These are phyloP conservation scores for Glossosoma conforme DNA, from an alignment of 1,140 invertebrate genomes.

Conservation along the genomic window DNA sequence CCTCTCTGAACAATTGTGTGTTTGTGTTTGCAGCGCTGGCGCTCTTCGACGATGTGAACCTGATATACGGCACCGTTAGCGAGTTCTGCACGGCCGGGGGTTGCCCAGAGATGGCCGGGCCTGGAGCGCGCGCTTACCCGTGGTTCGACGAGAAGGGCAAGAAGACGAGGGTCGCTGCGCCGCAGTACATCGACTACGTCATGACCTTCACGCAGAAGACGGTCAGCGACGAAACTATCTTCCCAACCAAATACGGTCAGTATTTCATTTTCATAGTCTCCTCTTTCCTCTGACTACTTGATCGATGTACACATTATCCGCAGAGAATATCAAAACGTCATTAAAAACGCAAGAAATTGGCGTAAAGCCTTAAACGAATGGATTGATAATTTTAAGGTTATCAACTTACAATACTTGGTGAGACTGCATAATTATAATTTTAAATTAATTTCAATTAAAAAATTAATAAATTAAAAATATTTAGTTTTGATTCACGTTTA, in stretches of 20 bases:
- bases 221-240: constrained; percentile 93
- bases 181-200: constrained; percentile 98
- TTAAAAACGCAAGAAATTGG: too few relatives aligned
- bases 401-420: too few relatives aligned
- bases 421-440: too few relatives aligned
- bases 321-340: too few relatives aligned
- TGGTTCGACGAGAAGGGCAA: constrained; percentile 99
- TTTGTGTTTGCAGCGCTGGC: constrained; percentile 77
- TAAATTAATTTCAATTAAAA: too few relatives aligned
- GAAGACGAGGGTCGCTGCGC: constrained; percentile 92
- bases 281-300: too few relatives aligned
- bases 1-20: too few relatives aligned
- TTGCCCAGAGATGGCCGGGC: constrained; percentile 94
- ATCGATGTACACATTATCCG: too few relatives aligned
- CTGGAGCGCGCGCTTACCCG: constrained; percentile 89
- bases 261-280: not conserved
- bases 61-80: constrained; percentile 95
- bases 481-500: too few relatives aligned
- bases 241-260: constrained; percentile 97
- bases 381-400: too few relatives aligned
- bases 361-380: too few relatives aligned
- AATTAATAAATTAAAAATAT: too few relatives aligned
- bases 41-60: constrained; percentile 97
- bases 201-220: constrained; percentile 98
- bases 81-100: constrained; percentile 94